Evolutionary conservation across 2,888 invertebrate genomes (phyloP).

Genomic region (Hypselothyrea guttata): DNA sequence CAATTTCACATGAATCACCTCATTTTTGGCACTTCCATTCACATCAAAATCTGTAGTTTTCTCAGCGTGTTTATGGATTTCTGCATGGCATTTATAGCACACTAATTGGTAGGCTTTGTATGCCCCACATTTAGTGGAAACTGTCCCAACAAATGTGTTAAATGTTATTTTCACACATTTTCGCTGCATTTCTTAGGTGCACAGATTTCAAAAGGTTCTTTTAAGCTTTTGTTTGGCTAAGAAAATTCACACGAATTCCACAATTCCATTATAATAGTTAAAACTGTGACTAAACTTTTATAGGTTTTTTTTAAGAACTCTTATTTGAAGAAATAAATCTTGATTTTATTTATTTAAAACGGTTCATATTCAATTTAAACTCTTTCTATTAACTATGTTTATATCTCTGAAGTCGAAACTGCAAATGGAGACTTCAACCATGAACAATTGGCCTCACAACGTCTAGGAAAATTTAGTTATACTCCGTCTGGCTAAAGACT

Average conservation of each 20-base stretch:
- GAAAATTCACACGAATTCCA: too few relatives aligned
- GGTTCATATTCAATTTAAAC: too few relatives aligned
- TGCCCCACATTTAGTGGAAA: conserved; percentile 52
- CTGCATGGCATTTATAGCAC: conserved; percentile 33
- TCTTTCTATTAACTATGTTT: too few relatives aligned
- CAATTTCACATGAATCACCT: conserved; percentile 26
- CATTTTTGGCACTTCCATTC: conserved; percentile 47
- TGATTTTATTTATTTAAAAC: too few relatives aligned
- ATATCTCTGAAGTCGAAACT: too few relatives aligned
- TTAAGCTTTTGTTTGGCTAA: background rate
- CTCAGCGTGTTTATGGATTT: conserved; percentile 21
- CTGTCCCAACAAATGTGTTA: conserved; percentile 28
- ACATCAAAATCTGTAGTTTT: conserved; percentile 22
- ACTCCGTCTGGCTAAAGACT: conserved; percentile 13
- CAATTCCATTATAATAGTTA: too few relatives aligned
- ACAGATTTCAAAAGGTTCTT: background rate
- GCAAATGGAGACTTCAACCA: too few relatives aligned
- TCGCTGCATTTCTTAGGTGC: background rate
- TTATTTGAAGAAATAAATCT: too few relatives aligned
- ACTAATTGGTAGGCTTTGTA: conserved; percentile 71
- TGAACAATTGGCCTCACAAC: background rate
- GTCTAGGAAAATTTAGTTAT: conserved; percentile 31
- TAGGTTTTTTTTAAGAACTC: too few relatives aligned
- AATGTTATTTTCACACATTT: conserved; percentile 50
- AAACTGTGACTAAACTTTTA: too few relatives aligned